Conservation (phyloP, 2,113 vertebrate genomes). For the Ammodytes dubius region DNA sequence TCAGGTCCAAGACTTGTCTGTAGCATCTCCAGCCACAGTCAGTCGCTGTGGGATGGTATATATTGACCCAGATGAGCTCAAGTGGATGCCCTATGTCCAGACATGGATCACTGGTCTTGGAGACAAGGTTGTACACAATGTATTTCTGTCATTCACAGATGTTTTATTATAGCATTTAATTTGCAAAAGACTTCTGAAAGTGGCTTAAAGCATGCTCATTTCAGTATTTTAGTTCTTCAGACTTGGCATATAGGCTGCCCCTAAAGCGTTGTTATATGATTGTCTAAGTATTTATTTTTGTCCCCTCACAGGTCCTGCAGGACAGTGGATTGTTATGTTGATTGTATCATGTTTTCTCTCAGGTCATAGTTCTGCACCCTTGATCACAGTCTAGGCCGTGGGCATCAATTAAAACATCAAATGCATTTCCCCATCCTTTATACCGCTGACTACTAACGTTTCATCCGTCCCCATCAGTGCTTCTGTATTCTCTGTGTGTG, state of each 20-base stretch:
- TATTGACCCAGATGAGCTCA: conserved; percentile 90
- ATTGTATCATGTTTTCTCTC: background rate
- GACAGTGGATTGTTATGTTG: background rate
- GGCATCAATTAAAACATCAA: background rate
- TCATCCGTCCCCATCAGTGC: background rate
- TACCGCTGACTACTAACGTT: background rate
- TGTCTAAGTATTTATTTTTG: background rate
- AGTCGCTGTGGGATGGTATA: conserved; percentile 94
- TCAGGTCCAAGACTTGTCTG: conserved; percentile 90
- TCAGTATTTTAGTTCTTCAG: background rate
- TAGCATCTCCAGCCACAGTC: conserved; percentile 92
- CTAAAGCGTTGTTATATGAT: background rate
- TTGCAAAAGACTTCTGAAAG: background rate
- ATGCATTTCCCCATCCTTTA: background rate
- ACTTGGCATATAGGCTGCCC: background rate
- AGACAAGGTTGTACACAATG: conserved; percentile 75
- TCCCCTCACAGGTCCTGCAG: background rate
- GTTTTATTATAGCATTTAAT: background rate
- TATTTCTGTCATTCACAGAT: background rate
- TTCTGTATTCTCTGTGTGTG: background rate
- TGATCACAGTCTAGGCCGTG: background rate
- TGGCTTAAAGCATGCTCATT: background rate
- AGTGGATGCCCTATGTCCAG: conserved; percentile 91
- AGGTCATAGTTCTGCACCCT: background rate
- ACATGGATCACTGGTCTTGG: conserved; percentile 86